phyloP scores from a whole-genome alignment of 2,113 vertebrate species.

The Lynx canadensis region DNA sequence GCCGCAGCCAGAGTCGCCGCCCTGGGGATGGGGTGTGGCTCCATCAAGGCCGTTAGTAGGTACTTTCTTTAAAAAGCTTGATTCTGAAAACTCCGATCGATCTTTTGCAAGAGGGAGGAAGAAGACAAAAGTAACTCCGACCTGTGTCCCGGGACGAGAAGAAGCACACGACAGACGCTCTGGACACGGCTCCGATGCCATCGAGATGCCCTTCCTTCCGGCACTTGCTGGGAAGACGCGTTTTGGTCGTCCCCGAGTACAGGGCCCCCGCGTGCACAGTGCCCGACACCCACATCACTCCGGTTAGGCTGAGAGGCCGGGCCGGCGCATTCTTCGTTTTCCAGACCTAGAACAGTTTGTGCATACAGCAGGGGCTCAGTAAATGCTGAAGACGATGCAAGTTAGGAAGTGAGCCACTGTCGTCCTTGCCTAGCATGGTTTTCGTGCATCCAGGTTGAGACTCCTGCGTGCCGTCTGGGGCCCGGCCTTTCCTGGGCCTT shows the following conservation, averaged over 20 bases:
- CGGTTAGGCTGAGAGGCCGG: not conserved
- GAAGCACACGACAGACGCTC: not conserved
- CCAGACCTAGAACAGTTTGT: not conserved
- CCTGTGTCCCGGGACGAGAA: not conserved
- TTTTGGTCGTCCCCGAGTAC: not conserved
- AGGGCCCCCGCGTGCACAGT: not conserved
- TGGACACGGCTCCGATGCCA: rapidly evolving
- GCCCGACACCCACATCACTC: too few relatives aligned
- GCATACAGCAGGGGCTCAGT: not conserved
- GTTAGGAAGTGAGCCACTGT: not conserved
- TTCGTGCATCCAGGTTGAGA: rapidly evolving
- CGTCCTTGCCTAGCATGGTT: not conserved
- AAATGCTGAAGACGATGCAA: not conserved
- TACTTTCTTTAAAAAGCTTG: not conserved
- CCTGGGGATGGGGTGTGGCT: not conserved
- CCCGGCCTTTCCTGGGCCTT: too few relatives aligned
- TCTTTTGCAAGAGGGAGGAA: not conserved
- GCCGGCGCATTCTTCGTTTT: not conserved
- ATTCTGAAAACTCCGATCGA: not conserved
- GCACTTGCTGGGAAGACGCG: not conserved
- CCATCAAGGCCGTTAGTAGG: not conserved
- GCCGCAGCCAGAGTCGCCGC: too few relatives aligned
- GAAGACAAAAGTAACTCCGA: not conserved
- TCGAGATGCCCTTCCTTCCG: not conserved
- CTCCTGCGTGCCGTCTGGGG: not conserved